Conservation (phyloP, 2,797 vertebrate genomes). For the Myiothlypis chrysogaster region DNA sequence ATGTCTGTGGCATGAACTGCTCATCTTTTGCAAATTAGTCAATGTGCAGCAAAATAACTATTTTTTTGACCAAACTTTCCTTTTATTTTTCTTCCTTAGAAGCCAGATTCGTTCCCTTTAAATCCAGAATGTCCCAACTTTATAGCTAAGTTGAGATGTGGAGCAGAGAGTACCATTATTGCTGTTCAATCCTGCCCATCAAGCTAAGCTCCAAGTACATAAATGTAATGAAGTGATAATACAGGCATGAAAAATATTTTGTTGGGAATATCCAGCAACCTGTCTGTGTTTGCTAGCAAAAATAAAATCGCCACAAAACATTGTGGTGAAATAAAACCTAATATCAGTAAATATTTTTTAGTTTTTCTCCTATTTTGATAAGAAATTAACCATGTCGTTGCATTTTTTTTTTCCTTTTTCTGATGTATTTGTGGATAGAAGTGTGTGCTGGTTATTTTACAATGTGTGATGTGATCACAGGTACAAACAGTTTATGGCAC, state of each 20-base stretch:
- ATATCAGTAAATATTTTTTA: neutral
- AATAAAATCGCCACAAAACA: neutral
- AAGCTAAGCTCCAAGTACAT: neutral
- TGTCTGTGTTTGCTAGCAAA: neutral
- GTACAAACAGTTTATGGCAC: constrained; percentile 15
- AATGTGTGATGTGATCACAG: constrained; percentile 53
- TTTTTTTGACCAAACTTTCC: neutral
- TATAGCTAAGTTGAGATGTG: neutral
- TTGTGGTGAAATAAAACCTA: neutral
- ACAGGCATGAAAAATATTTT: neutral
- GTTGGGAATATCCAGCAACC: neutral
- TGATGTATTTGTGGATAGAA: neutral
- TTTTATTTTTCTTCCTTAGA: neutral
- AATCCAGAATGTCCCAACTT: neutral
- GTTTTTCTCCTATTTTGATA: neutral
- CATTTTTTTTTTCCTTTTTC: neutral
- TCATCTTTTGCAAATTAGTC: neutral
- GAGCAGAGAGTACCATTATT: neutral
- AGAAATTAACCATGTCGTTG: neutral
- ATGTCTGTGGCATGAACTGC: neutral
- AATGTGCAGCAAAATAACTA: neutral
- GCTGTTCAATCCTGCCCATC: neutral
- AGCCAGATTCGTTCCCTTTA: neutral
- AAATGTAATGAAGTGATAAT: neutral
- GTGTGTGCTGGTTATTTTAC: constrained; percentile 27